Percentiles rank a stretch among this genome's conserved stretches.
Conservation (phyloP, 2,888 invertebrate genomes). For the Biston stratarius region DNA sequence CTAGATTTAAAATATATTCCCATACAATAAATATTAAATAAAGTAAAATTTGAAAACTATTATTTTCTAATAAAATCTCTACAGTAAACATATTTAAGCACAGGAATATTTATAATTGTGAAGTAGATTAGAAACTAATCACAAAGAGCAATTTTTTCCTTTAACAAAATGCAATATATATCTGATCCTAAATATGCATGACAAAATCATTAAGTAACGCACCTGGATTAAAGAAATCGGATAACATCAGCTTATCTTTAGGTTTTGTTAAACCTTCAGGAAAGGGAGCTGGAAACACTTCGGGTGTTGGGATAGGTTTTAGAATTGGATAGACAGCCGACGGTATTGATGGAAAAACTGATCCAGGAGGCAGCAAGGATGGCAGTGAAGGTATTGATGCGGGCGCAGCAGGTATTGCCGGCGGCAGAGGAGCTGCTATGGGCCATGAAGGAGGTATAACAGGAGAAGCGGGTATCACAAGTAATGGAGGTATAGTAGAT, state of each 20-base stretch:
- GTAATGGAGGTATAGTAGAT: slow-evolving; percentile 2
- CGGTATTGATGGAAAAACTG: slow-evolving; percentile 31
- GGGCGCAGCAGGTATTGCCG: slow-evolving; percentile 19
- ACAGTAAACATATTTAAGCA: too few relatives aligned
- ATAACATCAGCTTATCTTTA: slow-evolving; percentile 30
- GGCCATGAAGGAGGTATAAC: slow-evolving; percentile 6
- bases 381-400: slow-evolving; percentile 24
- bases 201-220: neutral
- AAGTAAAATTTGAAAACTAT: too few relatives aligned
- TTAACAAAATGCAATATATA: too few relatives aligned
- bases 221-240: slow-evolving; percentile 39
- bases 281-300: slow-evolving; percentile 20
- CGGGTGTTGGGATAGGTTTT: slow-evolving; percentile 39
- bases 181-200: too few relatives aligned
- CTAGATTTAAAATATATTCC: too few relatives aligned
- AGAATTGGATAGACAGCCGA: slow-evolving; percentile 20
- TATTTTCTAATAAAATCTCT: too few relatives aligned
- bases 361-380: slow-evolving; percentile 28
- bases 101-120: too few relatives aligned
- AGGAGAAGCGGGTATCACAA: slow-evolving; percentile 9
- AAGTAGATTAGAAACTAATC: too few relatives aligned
- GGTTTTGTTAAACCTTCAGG: slow-evolving; percentile 21
- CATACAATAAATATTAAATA: too few relatives aligned
- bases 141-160: too few relatives aligned
- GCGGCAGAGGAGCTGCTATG: slow-evolving; percentile 7